Conservation (phyloP, 2,888 invertebrate species). For the Nudaria mundana region DNA sequence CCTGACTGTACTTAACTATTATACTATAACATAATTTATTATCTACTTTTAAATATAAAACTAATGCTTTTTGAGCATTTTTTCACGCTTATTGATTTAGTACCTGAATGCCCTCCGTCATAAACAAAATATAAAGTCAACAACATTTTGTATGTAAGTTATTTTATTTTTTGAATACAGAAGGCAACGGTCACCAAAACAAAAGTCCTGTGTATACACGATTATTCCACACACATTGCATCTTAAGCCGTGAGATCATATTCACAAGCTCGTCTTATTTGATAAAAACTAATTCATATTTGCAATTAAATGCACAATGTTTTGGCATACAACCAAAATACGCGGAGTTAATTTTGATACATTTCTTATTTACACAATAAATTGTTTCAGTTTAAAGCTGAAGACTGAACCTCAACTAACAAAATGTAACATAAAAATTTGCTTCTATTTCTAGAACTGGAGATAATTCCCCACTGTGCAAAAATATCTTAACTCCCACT, state of each 20-base stretch:
- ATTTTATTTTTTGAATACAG: no score
- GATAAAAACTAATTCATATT: slow-evolving; percentile 10
- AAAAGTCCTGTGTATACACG: slow-evolving; percentile 31
- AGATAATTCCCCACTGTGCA: slow-evolving; percentile 8
- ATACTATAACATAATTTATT: slow-evolving; percentile 38
- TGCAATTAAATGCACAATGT: slow-evolving; percentile 16
- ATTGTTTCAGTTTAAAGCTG: no score
- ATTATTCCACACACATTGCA: slow-evolving; percentile 30
- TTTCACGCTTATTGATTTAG: slow-evolving; percentile 22
- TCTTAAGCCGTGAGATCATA: slow-evolving; percentile 25
- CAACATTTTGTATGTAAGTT: no score
- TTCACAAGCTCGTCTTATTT: slow-evolving; percentile 18
- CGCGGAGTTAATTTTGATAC: no score
- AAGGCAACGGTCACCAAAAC: slow-evolving; percentile 20
- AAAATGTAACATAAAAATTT: no score
- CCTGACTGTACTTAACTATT: slow-evolving; percentile 34
- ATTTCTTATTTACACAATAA: no score
- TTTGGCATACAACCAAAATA: no score
- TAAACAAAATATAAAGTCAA: no score
- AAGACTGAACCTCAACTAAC: no score
- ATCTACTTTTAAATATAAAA: slow-evolving; percentile 37
- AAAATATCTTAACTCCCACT: slow-evolving; percentile 15
- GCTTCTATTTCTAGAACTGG: no score
- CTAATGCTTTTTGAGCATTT: slow-evolving; percentile 49
- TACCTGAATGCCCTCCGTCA: slow-evolving; percentile 17